Percentiles rank a stretch among this genome's conserved stretches.
phyloP scores from a whole-genome alignment of 2,113 vertebrate genomes.

The Coryphaenoides rupestris region DNA sequence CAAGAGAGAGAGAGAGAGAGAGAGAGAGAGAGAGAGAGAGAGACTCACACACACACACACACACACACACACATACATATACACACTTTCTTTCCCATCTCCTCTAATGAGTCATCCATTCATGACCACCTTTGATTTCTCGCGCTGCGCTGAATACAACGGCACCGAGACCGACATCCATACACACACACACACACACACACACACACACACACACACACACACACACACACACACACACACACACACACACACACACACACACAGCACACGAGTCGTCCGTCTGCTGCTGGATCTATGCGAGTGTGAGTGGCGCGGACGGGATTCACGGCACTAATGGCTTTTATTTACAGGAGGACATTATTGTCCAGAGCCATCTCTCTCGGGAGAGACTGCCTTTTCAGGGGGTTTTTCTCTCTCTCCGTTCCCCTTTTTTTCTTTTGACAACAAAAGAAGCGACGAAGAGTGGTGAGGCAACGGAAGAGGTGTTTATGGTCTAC shows the following conservation, averaged over 20 bases:
- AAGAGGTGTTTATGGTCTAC: constrained; percentile 49
- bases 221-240: too few species aligned
- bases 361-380: constrained; percentile 55
- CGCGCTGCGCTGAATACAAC: constrained; percentile 34
- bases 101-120: constrained; percentile 16
- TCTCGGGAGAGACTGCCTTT: constrained; percentile 48
- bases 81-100: neutral
- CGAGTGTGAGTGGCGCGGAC: constrained; percentile 43
- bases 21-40: constrained; percentile 5
- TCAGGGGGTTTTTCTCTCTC: neutral
- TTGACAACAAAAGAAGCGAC: constrained; percentile 49
- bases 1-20: neutral
- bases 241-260: too few species aligned
- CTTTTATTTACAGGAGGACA: constrained; percentile 65
- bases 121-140: constrained; percentile 42
- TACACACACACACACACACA: too few species aligned
- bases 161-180: constrained; percentile 37
- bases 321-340: constrained; percentile 33
- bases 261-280: constrained; percentile 26
- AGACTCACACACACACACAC: neutral
- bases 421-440: constrained; percentile 9
- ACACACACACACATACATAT: too few species aligned
- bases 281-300: constrained; percentile 37
- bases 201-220: too few species aligned
- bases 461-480: constrained; percentile 18